These are phyloP conservation scores for Sebastiscus tertius DNA, from an alignment of 2,797 vertebrate genomes.

Conservation along the genomic window DNA sequence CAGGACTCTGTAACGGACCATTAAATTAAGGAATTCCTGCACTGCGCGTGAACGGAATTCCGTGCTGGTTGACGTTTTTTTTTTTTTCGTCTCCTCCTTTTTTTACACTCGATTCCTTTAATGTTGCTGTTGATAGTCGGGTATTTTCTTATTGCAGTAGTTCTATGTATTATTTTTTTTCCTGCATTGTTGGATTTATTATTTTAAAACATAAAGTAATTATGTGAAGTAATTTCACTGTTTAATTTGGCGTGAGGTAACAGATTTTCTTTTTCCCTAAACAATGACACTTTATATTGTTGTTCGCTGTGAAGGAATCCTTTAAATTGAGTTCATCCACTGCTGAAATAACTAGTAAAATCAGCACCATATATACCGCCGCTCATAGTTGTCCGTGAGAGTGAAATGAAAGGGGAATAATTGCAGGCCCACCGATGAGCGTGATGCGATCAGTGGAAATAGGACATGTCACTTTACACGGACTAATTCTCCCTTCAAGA, in stretches of 20 bases:
- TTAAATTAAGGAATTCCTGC: neutral
- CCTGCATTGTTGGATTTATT: neutral
- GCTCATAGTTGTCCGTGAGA: slow-evolving; percentile 4
- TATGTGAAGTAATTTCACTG: neutral
- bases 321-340: neutral
- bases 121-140: neutral
- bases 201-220: neutral
- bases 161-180: neutral
- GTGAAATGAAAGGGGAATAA: slow-evolving; percentile 29
- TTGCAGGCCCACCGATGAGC: slow-evolving; percentile 33
- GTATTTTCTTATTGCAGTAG: neutral
- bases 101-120: neutral
- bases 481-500: slow-evolving; percentile 77
- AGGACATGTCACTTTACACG: slow-evolving; percentile 77
- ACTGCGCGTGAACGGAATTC: too few relatives aligned
- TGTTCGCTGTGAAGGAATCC: slow-evolving; percentile 20
- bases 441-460: slow-evolving; percentile 68
- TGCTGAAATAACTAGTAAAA: neutral
- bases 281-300: neutral
- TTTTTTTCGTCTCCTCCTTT: too few relatives aligned
- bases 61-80: neutral
- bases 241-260: neutral
- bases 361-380: slow-evolving; percentile 29
- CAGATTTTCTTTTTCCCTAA: neutral
- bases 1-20: neutral